Base-by-base conservation (phyloP, 1,140 invertebrate genomes). In the Drosophila nigrodunni region DNA sequence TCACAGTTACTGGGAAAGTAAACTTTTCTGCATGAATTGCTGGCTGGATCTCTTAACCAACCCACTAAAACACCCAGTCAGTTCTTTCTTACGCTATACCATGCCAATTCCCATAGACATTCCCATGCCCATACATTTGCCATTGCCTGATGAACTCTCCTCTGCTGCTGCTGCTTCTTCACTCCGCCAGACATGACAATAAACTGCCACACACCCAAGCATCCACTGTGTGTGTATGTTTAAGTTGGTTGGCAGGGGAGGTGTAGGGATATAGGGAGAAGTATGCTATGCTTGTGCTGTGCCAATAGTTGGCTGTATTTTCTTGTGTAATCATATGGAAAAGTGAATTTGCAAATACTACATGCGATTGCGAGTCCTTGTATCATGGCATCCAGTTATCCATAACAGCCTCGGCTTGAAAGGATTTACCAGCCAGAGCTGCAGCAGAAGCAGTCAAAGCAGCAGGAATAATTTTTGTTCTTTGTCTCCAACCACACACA, bases 311-410 rank as follows among this genome's bases (percentile, higher is more conserved):
- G 83, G 73, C 83, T 83, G 85, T 85, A 89, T 82, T 80, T 87
- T 87, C 74, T 67, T 74, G 82, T 90, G 87, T 82, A 90, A 90
- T 90, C 87, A 90, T 83, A 82, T 90, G 87, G 87, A 90, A 90
- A 90, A 90, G 79, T 90, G 87, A 90, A 90, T 90, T 90, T 90
- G 77, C 79, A 90, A 90, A 87, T 90, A 82, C 80, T 77, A 87
- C 80, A 90, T 83, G 77, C 72, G 62, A 67, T 64, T 79, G 74
- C 62, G 61, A 77, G 61, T 74, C 41, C 67, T 62, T 74, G 52
- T 57, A 67, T 55, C 64, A 67, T 67, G n/a, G 58, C 66, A 70
- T 74, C 25, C 72, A 70, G 67, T 69, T 70, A 74, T 74, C 66
- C 66, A 74, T 70, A 62, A 70, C 72, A 74, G 72, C 58, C 54